These are phyloP conservation scores for Tanytarsus gracilentus DNA, from an alignment of 2,888 invertebrate genomes.

Conservation along the genomic window DNA sequence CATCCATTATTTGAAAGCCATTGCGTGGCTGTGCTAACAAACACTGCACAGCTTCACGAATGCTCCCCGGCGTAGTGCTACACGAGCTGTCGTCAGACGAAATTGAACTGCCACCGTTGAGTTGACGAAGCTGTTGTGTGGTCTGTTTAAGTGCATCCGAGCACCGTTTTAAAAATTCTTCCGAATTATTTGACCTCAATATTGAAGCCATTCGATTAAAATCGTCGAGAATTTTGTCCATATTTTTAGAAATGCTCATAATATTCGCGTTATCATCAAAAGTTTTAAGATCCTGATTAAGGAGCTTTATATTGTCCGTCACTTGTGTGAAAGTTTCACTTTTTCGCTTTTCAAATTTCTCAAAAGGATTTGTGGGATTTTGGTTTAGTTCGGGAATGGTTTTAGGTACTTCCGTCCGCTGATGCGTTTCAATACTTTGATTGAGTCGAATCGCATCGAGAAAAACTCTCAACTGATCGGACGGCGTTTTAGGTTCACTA, in stretches of 20 bases:
- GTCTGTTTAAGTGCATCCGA: conserved; percentile 42
- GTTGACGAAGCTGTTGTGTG: conserved; percentile 40
- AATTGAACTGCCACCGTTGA: conserved; percentile 34
- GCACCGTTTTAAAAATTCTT: conserved; percentile 43
- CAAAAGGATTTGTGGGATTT: too few species aligned
- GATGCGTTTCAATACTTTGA: conserved; percentile 34
- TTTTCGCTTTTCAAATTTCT: conserved; percentile 32
- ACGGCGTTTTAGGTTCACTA: conserved; percentile 38
- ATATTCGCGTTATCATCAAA: conserved; percentile 32
- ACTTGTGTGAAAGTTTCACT: conserved; percentile 43
- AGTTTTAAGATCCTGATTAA: conserved; percentile 42
- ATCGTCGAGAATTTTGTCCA: conserved; percentile 42
- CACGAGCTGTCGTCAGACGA: conserved; percentile 40
- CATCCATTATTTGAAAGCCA: conserved; percentile 66
- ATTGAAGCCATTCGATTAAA: conserved; percentile 43
- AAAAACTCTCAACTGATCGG: conserved; percentile 42
- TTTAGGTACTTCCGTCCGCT: conserved; percentile 8
- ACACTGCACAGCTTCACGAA: conserved; percentile 60
- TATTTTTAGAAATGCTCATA: conserved; percentile 36
- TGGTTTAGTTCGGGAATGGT: not conserved
- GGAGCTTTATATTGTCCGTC: conserved; percentile 41
- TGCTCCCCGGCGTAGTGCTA: conserved; percentile 52
- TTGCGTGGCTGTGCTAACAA: conserved; percentile 60
- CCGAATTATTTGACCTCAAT: conserved; percentile 36
- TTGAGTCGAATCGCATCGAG: conserved; percentile 43